A percentile compares a stretch with the other conserved stretches of the same genome.
Evolutionary conservation across 1,140 invertebrate species (phyloP).

Genomic region (Drosophila quadrilineata): DNA sequence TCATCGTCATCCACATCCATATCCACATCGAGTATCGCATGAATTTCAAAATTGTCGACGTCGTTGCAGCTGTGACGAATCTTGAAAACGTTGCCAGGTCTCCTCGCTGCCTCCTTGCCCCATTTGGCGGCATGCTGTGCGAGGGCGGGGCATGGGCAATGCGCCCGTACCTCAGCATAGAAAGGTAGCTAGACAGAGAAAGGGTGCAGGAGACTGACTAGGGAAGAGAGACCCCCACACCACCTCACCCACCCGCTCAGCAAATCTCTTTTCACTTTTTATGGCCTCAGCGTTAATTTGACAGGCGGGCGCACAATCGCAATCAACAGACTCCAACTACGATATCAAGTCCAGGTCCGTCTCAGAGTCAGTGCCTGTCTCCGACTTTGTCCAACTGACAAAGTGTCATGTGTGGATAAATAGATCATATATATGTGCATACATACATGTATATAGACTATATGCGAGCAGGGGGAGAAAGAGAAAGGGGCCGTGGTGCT

Average conservation of each 20-base stretch:
- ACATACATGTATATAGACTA: no score
- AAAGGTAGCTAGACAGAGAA: slow-evolving; percentile 3
- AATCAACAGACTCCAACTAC: slow-evolving; percentile 41
- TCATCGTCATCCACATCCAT: slow-evolving; percentile 40
- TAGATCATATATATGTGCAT: slow-evolving; percentile 28
- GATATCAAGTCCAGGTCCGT: background rate
- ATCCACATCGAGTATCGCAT: slow-evolving; percentile 56
- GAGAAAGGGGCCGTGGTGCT: background rate
- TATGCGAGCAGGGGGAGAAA: background rate
- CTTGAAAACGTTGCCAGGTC: slow-evolving; percentile 26
- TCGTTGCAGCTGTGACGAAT: slow-evolving; percentile 67
- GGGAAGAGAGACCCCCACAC: slow-evolving; percentile 12
- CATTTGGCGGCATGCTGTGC: slow-evolving; percentile 24
- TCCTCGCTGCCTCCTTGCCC: background rate
- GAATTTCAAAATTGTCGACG: slow-evolving; percentile 73
- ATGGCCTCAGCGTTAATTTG: slow-evolving; percentile 71
- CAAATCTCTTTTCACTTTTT: slow-evolving; percentile 72
- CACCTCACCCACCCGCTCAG: slow-evolving; percentile 25
- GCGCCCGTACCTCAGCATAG: slow-evolving; percentile 1
- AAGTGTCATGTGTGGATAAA: slow-evolving; percentile 57
- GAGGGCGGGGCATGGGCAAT: slow-evolving; percentile 39
- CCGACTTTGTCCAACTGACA: slow-evolving; percentile 42
- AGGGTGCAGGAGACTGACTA: background rate
- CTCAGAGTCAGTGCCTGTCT: no score
- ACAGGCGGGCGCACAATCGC: slow-evolving; percentile 72